A percentile compares a stretch with the other conserved stretches of the same genome.
phyloP scores from a whole-genome alignment of 53 echinoderm and acorn worm genomes.

The Holothuria leucospilota region DNA sequence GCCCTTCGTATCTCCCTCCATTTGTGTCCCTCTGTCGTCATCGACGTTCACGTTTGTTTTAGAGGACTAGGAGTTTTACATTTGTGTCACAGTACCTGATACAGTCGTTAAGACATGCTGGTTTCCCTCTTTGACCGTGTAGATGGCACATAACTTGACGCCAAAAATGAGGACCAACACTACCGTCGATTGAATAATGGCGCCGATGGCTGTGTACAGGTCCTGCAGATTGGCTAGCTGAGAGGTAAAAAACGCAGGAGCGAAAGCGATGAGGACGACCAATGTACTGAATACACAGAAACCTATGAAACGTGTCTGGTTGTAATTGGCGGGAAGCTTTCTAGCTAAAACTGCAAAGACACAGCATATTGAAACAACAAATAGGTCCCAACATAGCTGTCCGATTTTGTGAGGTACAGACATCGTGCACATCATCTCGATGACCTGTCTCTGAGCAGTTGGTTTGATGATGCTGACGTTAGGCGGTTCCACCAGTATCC shows the following conservation, averaged over 20 bases:
- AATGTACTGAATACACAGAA: slow-evolving; percentile 75
- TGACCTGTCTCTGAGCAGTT: not conserved
- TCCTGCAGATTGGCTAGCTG: slow-evolving; percentile 40
- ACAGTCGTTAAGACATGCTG: no score
- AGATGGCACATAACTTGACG: slow-evolving; percentile 71
- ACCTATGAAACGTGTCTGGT: slow-evolving; percentile 72
- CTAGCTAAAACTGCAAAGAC: slow-evolving; percentile 69
- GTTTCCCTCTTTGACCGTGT: no score
- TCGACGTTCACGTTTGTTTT: no score
- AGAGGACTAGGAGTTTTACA: no score
- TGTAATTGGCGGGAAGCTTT: slow-evolving; percentile 81
- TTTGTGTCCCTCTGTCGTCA: no score
- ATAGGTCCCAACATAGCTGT: slow-evolving; percentile 67
- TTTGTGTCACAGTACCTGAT: not conserved
- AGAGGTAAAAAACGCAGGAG: slow-evolving; percentile 66
- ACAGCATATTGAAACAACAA: slow-evolving; percentile 63
- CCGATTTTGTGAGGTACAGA: slow-evolving; percentile 53
- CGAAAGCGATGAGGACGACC: slow-evolving; percentile 70
- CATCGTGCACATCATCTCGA: not conserved
- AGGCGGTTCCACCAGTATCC: not conserved
- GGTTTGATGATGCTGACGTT: no score
- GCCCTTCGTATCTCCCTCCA: no score
- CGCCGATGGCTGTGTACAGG: slow-evolving; percentile 66
- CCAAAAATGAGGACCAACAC: slow-evolving; percentile 71
- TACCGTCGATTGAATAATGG: slow-evolving; percentile 70